Evolutionary conservation across 2,888 invertebrate genomes (phyloP), one percentile per base, ranked within the genome.

Genomic region (Beris morrisii): DNA sequence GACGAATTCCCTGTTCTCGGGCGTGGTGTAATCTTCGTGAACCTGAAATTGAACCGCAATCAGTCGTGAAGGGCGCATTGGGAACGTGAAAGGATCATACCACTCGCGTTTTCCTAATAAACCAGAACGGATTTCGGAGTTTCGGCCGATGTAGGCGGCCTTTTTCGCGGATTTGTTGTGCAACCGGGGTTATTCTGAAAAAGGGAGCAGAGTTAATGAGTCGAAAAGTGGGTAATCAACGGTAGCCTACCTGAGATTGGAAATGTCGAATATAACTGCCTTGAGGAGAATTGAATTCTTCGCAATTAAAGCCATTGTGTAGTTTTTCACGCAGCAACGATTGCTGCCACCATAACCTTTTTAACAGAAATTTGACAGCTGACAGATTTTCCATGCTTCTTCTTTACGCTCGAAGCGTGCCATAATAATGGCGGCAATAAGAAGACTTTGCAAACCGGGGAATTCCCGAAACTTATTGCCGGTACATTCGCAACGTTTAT

Each of bases 1-100:
- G 13, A 97, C 77, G 78, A 96, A 97, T 57, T 85, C 83, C 76
- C 84, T 82, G 78, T 96, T 97, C 73, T 93, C 92, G 64, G 81
- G 73, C 0, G 93, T 93, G 15, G 96, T 75, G 64, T 84, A 79
- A 72, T 93, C 92, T 72, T 90, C 85, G 71, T 83, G 83, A 70
- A 82, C 76, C 90, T 91, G 74, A 45, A 77, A 61, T 13, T 52
- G 55, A 45, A 56, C n/a, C 7, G 46, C 5, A 50, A 50, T 53
- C 9, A 63, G 22, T 55, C 4, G 15, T 12, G 13, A 43, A 52
- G 44, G 48, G 53, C 22, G 15, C 4, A 2, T 9, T 11, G 38
- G 58, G 64, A 58, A n/a, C 12, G 5, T 38, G 30, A 32, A 32
- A 38, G 55, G 61, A 69, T 81, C 85, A 75, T 83, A 91, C 91